These are phyloP conservation scores for Hippocampus comes DNA, from an alignment of 2,113 vertebrate species.

Conservation along the genomic window DNA sequence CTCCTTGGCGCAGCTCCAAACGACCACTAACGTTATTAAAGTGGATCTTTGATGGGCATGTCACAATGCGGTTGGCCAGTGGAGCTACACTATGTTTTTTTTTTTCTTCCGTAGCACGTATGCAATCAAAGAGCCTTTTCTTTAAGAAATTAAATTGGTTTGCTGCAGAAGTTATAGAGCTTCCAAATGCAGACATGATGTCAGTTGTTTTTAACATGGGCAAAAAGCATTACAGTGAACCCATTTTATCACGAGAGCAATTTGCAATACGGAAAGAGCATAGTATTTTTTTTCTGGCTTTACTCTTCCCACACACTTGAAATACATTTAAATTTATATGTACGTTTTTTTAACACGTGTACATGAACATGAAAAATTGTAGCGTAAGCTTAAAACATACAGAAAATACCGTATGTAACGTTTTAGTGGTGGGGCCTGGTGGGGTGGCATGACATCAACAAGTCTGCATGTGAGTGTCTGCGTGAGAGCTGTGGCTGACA, in stretches of 20 bases:
- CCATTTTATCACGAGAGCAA: not conserved
- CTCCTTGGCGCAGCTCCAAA: constrained; percentile 45
- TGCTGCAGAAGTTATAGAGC: not conserved
- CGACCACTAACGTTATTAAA: constrained; percentile 46
- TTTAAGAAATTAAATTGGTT: not conserved
- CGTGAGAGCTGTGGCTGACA: no score
- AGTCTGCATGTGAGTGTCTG: no score
- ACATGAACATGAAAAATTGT: no score
- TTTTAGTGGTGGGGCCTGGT: no score
- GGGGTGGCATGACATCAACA: no score
- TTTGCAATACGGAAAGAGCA: not conserved
- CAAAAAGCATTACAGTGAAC: not conserved
- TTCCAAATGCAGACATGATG: not conserved
- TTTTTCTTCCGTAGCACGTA: not conserved
- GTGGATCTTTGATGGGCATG: not conserved
- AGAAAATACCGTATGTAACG: no score
- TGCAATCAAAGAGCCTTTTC: not conserved
- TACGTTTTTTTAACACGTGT: no score
- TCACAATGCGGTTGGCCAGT: not conserved
- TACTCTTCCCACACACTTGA: no score
- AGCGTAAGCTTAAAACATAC: no score
- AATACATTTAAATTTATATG: no score
- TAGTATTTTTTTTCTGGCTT: not conserved
- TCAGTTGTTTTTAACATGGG: not conserved
- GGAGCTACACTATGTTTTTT: not conserved